A percentile compares a stretch with the other conserved stretches of the same genome.
phyloP scores from a whole-genome alignment of 2,797 vertebrate species.

The Eidolon dupreanum region DNA sequence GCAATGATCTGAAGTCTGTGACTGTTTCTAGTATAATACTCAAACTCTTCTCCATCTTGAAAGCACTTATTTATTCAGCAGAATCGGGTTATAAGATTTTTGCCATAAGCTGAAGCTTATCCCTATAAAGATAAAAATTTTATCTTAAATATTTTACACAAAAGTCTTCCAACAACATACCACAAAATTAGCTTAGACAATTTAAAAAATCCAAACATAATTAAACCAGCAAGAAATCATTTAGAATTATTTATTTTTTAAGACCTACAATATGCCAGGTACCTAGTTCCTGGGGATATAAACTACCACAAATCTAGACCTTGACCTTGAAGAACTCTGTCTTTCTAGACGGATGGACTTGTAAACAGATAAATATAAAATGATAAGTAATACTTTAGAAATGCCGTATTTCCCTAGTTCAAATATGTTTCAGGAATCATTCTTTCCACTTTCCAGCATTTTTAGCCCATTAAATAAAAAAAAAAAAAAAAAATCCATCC shows the following conservation, averaged over 20 bases:
- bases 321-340: not conserved
- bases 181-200: conserved; percentile 8
- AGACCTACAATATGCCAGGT: not conserved
- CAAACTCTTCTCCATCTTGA: not conserved
- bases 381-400: conserved; percentile 14
- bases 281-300: not conserved
- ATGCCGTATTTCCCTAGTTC: not conserved
- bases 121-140: conserved; percentile 18
- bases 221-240: conserved; percentile 28
- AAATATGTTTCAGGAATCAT: not conserved
- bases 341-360: not conserved
- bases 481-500: not conserved
- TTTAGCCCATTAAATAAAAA: not conserved
- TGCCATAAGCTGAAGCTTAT: conserved; percentile 13
- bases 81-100: not conserved
- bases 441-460: conserved; percentile 39
- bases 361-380: not conserved
- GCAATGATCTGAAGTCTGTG: conserved; percentile 1
- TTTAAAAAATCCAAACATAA: conserved; percentile 28
- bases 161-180: conserved; percentile 47
- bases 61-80: not conserved
- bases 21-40: not conserved
- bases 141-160: conserved; percentile 44
- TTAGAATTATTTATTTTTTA: not conserved
- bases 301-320: not conserved